Base-by-base conservation (phyloP, 2,113 vertebrate species). In the Empidonax traillii region DNA sequence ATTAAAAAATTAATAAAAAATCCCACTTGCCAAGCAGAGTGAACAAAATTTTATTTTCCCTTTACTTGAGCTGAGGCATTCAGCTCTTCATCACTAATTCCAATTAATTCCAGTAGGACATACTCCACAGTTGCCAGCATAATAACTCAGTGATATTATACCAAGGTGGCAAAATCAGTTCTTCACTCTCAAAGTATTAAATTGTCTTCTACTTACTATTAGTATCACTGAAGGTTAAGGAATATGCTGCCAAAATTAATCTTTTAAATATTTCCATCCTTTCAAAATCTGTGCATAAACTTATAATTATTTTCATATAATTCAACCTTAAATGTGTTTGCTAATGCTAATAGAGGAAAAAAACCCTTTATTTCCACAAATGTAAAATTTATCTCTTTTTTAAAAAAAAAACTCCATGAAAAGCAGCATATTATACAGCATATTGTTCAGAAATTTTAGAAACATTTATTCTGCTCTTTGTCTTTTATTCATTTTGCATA, bases 321-420 rank as follows among this genome's bases (percentile, higher is more conserved):
- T 14, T 30, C 5, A 66, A 69, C 4, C 18, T 13, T 23, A 68
- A 75, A 44, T 18, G 7, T 49, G 3, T 73, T 85, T 80, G 8
- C 14, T 67, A 59, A 68, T 8, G 6, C 4, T 58, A 52, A 46
- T 8, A 51, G 8, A 69, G 9, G 8, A 39, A 52, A 90, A 87
- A 78, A 31, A 1, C 0, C 0, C 0, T 85, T 53, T 2, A 63
- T 37, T 78, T 75, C 25, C 24, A 89, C 13, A 87, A 43, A 67
- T 12, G 7, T 27, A 63, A 69, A 49, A 39, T 27, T 37, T 68
- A 56, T 3, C 10, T 22, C 33, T 77, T 47, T 25, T 49, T 66
- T 47, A 49, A 58, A 72, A 44, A 44, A 53, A 72, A 44, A 37
- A 44, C 35, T 35, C 35, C 9, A 62, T 9, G 33, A 61, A 94